phyloP scores from a whole-genome alignment of 2,113 vertebrate species.

The Gambusia holbrooki region DNA sequence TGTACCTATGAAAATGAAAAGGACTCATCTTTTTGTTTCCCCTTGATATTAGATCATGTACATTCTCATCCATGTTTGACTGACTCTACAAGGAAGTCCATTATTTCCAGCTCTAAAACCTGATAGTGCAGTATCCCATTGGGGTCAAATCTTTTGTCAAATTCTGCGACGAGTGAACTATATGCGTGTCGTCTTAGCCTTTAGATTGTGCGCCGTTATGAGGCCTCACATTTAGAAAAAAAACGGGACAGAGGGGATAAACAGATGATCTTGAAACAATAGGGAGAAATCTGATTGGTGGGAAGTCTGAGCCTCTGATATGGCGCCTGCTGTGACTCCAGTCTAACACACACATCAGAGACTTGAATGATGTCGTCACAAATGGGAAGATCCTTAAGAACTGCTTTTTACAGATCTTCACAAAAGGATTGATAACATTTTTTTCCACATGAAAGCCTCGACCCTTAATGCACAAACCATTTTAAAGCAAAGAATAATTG shows the following conservation, averaged over 20 bases:
- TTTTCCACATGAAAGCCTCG: too few species aligned
- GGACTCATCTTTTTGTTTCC: background rate
- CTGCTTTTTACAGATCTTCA: background rate
- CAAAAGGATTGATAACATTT: too few species aligned
- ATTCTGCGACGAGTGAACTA: conserved; percentile 14
- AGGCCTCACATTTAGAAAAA: conserved; percentile 36
- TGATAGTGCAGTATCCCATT: background rate
- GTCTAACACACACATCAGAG: conserved; percentile 61
- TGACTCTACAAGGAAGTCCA: background rate
- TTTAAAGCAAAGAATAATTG: too few species aligned
- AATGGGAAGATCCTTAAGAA: conserved; percentile 21
- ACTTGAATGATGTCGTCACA: conserved; percentile 38
- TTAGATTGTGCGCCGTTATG: conserved; percentile 3
- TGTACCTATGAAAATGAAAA: conserved; percentile 12
- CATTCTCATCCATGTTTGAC: conserved; percentile 14
- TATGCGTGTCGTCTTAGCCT: conserved; percentile 17
- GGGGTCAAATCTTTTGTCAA: conserved; percentile 20
- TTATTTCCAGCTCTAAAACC: conserved; percentile 35
- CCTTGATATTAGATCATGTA: conserved; percentile 12
- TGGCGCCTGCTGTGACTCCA: conserved; percentile 46
- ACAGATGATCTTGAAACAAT: conserved; percentile 49
- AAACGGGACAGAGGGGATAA: conserved; percentile 23
- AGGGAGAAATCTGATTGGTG: conserved; percentile 45
- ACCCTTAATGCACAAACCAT: too few species aligned
- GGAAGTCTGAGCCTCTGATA: conserved; percentile 47